Base-by-base conservation (phyloP, 2,888 invertebrate genomes). In the Drosophila kambysellisi region DNA sequence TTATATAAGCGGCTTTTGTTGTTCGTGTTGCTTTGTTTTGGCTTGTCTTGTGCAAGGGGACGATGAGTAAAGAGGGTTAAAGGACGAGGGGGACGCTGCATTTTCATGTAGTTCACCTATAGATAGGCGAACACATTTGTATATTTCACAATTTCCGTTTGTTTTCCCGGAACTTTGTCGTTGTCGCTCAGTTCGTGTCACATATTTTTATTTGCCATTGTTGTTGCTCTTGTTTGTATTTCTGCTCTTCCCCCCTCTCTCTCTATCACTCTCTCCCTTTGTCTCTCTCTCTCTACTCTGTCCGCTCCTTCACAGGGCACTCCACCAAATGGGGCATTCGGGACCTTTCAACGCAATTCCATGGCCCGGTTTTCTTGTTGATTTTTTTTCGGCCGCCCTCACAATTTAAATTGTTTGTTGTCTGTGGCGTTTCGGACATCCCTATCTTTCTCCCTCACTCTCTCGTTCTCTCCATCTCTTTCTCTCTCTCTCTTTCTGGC, bases 61-160 rank as follows among this genome's bases (percentile, higher is more conserved):
- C 33, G 15, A 20, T 20, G 15, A 11, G 12, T 0, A 35, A 25
- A 11, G 37, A 7, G 32, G 51, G 59, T 29, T 17, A 7, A 32
- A 61, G n/a, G 4, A 17, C 25, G 43, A 33, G 46, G 15, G 20
- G 25, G 15, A n/a, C 29, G 37, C 4, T 7, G 50, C 50, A 50
- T 29, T 74, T 86, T 71, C 71, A 75, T 83, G 88, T 87, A 76
- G 81, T 80, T 77, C 69, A 84, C 82, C 89, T 89, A 77, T 69
- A 76, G 71, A 83, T 80, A 46, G 81, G 64, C 73, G 70, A 86
- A 88, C 85, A 88, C 88, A 88, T 89, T 89, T 87, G 83, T 89
- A 81, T 86, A 83, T 87, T 83, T 88, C 87, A 88, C 90, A 87
- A 87, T 88, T 88, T 87, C 88, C 90, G 90, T 74, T 82, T 82